phyloP scores from a whole-genome alignment of 2,113 vertebrate genomes.

The Megaceryle torquata region DNA sequence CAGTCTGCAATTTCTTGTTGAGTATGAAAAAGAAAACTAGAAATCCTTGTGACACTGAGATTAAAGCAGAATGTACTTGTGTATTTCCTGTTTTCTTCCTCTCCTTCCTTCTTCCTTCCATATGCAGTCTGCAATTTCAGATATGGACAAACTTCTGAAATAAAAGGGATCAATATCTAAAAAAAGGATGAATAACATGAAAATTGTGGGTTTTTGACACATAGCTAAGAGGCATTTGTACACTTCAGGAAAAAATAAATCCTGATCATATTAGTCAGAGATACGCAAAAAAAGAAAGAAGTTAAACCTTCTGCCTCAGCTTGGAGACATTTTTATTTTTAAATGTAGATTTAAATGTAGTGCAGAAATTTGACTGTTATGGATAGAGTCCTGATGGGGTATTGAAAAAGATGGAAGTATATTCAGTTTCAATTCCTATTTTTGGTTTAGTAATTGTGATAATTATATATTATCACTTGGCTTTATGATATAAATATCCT shows the following conservation, averaged over 20 bases:
- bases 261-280: not conserved
- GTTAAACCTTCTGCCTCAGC: not conserved
- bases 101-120: not conserved
- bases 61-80: not conserved
- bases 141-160: not conserved
- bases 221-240: not conserved
- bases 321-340: not conserved
- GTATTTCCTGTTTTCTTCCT: not conserved
- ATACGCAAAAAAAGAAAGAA: not conserved
- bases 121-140: not conserved
- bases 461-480: slow-evolving; percentile 15
- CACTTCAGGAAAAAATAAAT: not conserved
- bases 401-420: slow-evolving; percentile 20
- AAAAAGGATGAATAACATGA: not conserved
- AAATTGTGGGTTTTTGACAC: not conserved
- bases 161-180: not conserved
- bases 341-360: not conserved
- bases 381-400: not conserved
- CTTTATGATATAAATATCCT: slow-evolving; percentile 46
- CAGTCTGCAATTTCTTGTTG: not conserved
- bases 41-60: not conserved
- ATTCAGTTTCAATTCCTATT: slow-evolving; percentile 18
- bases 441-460: slow-evolving; percentile 18
- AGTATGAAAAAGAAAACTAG: not conserved
- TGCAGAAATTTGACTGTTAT: not conserved